phyloP scores from a whole-genome alignment of 2,888 invertebrate genomes.

The Zeuzera pyrina region DNA sequence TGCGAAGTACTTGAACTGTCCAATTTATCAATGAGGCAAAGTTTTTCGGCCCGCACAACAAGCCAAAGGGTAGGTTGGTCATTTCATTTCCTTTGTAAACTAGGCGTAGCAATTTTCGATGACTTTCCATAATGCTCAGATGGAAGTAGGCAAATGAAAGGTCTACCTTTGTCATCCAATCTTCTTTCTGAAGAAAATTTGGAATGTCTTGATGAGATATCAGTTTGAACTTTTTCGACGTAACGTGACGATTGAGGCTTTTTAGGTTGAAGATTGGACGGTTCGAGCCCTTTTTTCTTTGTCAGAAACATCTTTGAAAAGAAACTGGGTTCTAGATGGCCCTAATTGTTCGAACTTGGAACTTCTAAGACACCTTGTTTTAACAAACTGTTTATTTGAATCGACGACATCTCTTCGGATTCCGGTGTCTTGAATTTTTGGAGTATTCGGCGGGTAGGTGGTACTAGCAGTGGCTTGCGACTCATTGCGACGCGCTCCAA shows the following conservation, averaged over 20 bases:
- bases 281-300: too few relatives aligned
- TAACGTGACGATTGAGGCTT: slow-evolving; percentile 11
- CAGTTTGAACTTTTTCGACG: slow-evolving; percentile 8
- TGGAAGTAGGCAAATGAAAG: slow-evolving; percentile 20
- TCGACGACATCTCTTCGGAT: slow-evolving; percentile 9
- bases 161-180: slow-evolving; percentile 16
- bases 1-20: too few relatives aligned
- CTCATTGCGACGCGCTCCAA: neutral
- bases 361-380: slow-evolving; percentile 3
- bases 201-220: too few relatives aligned
- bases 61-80: slow-evolving; percentile 21
- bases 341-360: slow-evolving; percentile 2
- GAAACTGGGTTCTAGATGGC: slow-evolving; percentile 7
- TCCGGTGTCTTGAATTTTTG: too few relatives aligned
- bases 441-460: too few relatives aligned
- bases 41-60: slow-evolving; percentile 17
- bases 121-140: slow-evolving; percentile 12
- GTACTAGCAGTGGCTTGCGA: slow-evolving; percentile 11
- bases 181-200: too few relatives aligned
- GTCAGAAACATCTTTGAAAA: too few relatives aligned
- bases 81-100: slow-evolving; percentile 17
- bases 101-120: slow-evolving; percentile 16
- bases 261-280: too few relatives aligned
- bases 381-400: slow-evolving; percentile 6
- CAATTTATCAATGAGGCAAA: slow-evolving; percentile 20